Percentiles rank a stretch among this genome's conserved stretches.
phyloP scores from a whole-genome alignment of 2,888 invertebrate species.

The Smittia sp. region DNA sequence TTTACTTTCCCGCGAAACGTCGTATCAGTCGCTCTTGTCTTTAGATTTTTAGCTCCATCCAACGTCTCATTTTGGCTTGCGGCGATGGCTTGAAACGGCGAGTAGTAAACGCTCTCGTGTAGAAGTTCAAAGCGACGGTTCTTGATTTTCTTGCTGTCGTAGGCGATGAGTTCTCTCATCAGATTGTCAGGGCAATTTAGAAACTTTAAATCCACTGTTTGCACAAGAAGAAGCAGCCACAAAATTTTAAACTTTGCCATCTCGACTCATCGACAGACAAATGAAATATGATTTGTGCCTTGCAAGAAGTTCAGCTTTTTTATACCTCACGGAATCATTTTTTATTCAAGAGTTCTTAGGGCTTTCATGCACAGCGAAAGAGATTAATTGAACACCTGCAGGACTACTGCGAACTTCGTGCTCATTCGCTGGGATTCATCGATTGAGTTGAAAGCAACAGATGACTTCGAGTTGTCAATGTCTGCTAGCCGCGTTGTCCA shows the following conservation, averaged over 20 bases:
- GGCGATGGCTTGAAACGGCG: neutral
- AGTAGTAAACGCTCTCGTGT: conserved; percentile 22
- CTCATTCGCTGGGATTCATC: too few relatives aligned
- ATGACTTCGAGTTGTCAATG: too few relatives aligned
- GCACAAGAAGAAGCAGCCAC: neutral
- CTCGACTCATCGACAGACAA: neutral
- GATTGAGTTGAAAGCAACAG: too few relatives aligned
- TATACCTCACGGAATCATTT: neutral
- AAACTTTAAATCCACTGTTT: neutral
- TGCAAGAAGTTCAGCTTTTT: neutral
- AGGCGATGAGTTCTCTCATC: neutral
- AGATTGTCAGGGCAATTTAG: neutral
- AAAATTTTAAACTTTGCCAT: neutral
- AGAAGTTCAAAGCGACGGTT: neutral
- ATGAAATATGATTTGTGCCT: neutral
- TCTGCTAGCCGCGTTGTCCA: too few relatives aligned
- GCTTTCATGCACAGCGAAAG: too few relatives aligned
- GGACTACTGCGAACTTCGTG: too few relatives aligned
- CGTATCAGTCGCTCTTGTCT: conserved; percentile 56
- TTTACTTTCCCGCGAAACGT: conserved; percentile 61
- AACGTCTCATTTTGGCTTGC: neutral
- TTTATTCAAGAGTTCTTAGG: neutral
- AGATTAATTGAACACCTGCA: too few relatives aligned
- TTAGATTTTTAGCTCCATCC: conserved; percentile 43
- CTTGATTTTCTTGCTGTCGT: conserved; percentile 11